Evolutionary conservation across 2,113 vertebrate genomes (phyloP), one percentile per base, ranked within the genome.

Genomic region (Limnothrissa miodon): DNA sequence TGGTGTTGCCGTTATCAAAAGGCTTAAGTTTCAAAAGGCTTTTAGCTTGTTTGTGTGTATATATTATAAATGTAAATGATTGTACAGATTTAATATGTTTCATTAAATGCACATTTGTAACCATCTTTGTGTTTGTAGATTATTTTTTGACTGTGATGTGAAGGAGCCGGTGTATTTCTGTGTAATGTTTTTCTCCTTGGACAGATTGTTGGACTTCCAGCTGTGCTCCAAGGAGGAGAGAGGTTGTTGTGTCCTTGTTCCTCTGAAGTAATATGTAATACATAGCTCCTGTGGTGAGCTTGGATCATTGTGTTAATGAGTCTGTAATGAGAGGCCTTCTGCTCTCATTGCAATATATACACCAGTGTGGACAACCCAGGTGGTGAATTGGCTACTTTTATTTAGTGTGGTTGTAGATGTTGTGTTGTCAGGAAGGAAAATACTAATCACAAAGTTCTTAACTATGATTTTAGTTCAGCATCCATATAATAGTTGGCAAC

Each of bases 211-310:
- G 66, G 84, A 80, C 74, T 46, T 80, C 87, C 85, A 84, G 80
- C 87, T 78, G 87, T 42, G 85, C 79, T 36, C 17, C 36, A 39
- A 74, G 87, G 70, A 66, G 39, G 83, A 33, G 85, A 83, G 83
- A 86, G 83, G 79, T 79, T 85, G 56, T 78, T 81, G 74, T 88
- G 87, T 86, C 87, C 87, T 86, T 88, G 85, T 45, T 80, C 84
- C 79, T 36, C 87, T 86, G 85, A 78, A 46, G 85, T 79, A 78
- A 78, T 80, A 82, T 81, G 82, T 82, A 80, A 59, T 39, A 62
- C 70, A 45, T 80, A 53, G 70, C 83, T 83, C 87, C 85, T 78
- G 48, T 59, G 78, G 85, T 44, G 85, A 79, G 53, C 25, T 78
- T 66, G 81, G 84, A 84, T 86, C 85, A 81, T 86, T 88, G 84